phyloP scores from a whole-genome alignment of 2,113 vertebrate species.

The Odobenus rosmarus region DNA sequence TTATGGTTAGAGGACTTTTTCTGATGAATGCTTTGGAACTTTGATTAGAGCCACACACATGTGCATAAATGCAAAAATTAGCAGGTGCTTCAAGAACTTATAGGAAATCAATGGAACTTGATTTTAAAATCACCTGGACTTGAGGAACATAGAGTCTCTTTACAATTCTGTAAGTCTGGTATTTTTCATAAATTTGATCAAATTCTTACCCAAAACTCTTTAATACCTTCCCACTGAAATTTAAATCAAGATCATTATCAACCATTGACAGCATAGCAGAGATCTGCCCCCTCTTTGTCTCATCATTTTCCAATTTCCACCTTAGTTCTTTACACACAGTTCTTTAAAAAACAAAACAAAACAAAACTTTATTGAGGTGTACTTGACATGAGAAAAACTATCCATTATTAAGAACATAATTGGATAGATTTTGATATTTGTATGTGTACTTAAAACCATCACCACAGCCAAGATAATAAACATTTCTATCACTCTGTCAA shows the following conservation, averaged over 20 bases:
- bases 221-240: not conserved
- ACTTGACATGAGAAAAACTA: not conserved
- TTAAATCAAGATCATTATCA: not conserved
- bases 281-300: not conserved
- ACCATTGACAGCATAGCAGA: not conserved
- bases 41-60: not conserved
- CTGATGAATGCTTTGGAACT: not conserved
- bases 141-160: not conserved
- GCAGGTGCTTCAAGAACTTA: not conserved
- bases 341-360: not conserved
- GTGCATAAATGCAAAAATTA: not conserved
- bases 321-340: not conserved
- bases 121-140: not conserved
- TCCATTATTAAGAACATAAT: not conserved
- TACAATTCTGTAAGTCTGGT: not conserved
- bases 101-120: not conserved
- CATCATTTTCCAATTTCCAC: not conserved
- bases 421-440: not conserved
- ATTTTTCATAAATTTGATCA: not conserved
- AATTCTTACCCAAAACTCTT: not conserved
- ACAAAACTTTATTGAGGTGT: not conserved
- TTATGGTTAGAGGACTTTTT: not conserved
- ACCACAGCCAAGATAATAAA: not conserved
- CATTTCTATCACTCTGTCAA: not conserved
- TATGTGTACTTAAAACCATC: not conserved